These are phyloP conservation scores for Caenorhabditis afra DNA, from an alignment of 2,888 invertebrate species.

Conservation along the genomic window DNA sequence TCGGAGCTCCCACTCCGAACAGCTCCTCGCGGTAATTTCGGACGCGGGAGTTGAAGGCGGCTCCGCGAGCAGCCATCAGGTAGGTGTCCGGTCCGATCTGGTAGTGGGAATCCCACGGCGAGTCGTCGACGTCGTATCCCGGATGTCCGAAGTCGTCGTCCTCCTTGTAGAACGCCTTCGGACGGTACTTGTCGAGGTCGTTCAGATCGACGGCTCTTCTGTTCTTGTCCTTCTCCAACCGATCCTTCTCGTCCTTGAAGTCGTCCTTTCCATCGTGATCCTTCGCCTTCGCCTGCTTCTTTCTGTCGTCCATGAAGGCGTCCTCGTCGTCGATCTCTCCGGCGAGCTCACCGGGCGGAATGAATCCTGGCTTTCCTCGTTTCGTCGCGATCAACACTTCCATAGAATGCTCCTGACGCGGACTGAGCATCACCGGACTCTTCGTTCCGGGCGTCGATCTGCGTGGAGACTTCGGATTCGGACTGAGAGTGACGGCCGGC, in stretches of 20 bases:
- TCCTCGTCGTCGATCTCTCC: constrained; percentile 73
- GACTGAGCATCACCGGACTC: constrained; percentile 75
- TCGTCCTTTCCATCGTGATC: constrained; percentile 60
- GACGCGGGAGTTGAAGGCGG: constrained; percentile 89
- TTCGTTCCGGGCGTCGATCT: constrained; percentile 75
- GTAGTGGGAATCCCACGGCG: constrained; percentile 83
- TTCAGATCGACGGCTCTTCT: constrained; percentile 59
- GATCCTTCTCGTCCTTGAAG: constrained; percentile 71
- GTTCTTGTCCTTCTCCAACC: constrained; percentile 72
- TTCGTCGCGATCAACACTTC: constrained; percentile 79
- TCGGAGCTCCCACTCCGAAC: constrained; percentile 78
- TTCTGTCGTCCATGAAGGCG: constrained; percentile 67
- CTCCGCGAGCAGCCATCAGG: constrained; percentile 92
- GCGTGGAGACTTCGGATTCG: constrained; percentile 66
- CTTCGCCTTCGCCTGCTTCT: constrained; percentile 56
- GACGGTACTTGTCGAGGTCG: constrained; percentile 71
- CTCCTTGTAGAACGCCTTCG: constrained; percentile 76
- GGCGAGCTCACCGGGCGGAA: constrained; percentile 66
- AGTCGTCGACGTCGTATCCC: constrained; percentile 78
- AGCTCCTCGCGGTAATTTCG: constrained; percentile 76
- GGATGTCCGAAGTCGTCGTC: constrained; percentile 66
- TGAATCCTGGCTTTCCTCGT: constrained; percentile 73
- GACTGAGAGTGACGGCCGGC: constrained; percentile 48
- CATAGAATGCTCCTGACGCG: constrained; percentile 78
- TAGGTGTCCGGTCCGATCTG: constrained; percentile 95